Evolutionary conservation across 2,888 invertebrate species (phyloP).

Genomic region (Noctua janthe): DNA sequence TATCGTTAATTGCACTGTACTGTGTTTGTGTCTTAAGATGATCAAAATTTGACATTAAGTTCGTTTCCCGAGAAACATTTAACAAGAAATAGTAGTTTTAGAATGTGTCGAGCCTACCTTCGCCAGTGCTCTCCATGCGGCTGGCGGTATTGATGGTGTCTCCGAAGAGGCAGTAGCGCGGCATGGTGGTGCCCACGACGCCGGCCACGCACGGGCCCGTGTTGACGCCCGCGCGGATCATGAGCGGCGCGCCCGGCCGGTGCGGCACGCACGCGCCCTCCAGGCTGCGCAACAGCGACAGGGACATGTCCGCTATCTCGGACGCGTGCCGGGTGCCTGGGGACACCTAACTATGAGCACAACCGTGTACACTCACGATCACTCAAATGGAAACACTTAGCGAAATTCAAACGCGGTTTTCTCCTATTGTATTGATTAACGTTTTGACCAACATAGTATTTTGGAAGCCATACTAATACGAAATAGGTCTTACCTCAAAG

Average conservation of each 20-base stretch:
- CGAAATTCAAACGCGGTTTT: background rate
- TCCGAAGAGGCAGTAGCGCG: constrained; percentile 91
- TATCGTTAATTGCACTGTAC: background rate
- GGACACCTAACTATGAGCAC: constrained; percentile 33
- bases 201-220: constrained; percentile 92
- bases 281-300: constrained; percentile 89
- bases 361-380: background rate
- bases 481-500: background rate
- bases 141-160: constrained; percentile 92
- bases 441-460: background rate
- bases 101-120: constrained; percentile 74
- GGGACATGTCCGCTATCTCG: constrained; percentile 91
- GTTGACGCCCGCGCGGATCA: constrained; percentile 91
- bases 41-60: background rate
- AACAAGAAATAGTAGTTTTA: background rate
- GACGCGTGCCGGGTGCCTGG: constrained; percentile 90
- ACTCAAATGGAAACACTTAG: background rate
- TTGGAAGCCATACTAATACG: background rate
- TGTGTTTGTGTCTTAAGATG: background rate
- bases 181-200: constrained; percentile 91
- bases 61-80: background rate
- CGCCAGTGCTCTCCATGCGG: constrained; percentile 91
- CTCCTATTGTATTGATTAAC: background rate
- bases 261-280: constrained; percentile 90
- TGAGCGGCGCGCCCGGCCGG: constrained; percentile 84